phyloP scores from a whole-genome alignment of 2,888 invertebrate genomes.

The Machimus atricapillus region DNA sequence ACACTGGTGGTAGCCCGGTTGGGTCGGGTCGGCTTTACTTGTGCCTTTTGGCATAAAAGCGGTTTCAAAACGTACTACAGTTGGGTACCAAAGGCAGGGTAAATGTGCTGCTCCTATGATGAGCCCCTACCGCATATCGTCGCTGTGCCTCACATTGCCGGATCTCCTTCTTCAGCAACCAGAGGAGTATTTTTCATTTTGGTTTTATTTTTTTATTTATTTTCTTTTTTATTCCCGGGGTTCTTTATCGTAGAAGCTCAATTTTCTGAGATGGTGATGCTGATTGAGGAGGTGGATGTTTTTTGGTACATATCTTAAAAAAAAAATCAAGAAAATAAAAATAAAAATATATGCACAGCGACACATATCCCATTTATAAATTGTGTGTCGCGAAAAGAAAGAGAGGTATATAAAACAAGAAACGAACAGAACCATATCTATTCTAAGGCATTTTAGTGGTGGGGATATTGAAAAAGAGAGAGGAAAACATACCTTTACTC shows the following conservation, averaged over 20 bases:
- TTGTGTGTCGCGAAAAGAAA: background rate
- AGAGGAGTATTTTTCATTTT: background rate
- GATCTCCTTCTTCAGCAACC: background rate
- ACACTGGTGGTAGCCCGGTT: background rate
- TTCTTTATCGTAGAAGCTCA: background rate
- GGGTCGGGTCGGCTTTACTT: background rate
- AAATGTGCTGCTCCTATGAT: conserved; percentile 17
- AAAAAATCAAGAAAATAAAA: background rate
- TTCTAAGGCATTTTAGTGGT: background rate
- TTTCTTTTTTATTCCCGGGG: background rate
- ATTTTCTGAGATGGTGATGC: conserved; percentile 15
- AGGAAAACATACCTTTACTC: background rate
- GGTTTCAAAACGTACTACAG: background rate
- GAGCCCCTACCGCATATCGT: conserved; percentile 21
- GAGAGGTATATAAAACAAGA: background rate
- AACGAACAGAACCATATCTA: background rate
- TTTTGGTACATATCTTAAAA: background rate
- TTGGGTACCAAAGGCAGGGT: background rate
- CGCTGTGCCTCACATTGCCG: background rate
- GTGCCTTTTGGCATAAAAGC: background rate
- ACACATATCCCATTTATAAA: background rate
- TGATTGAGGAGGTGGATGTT: conserved; percentile 33
- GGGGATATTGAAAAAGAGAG: background rate
- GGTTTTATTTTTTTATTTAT: background rate
- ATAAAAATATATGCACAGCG: background rate